phyloP scores from a whole-genome alignment of 2,113 vertebrate species.

The Tringa solitaria region DNA sequence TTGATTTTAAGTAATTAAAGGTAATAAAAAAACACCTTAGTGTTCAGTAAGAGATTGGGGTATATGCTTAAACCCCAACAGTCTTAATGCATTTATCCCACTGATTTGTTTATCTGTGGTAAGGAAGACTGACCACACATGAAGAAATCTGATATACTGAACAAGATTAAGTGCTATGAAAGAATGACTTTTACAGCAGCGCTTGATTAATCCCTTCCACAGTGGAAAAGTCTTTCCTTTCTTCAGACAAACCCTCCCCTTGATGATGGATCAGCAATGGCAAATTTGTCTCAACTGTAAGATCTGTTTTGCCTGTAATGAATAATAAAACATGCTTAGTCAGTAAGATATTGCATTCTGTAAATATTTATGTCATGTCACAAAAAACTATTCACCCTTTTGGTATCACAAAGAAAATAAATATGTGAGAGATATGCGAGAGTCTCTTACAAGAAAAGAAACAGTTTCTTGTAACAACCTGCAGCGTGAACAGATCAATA shows the following conservation, averaged over 20 bases:
- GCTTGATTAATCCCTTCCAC: background rate
- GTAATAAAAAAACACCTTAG: background rate
- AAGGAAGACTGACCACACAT: background rate
- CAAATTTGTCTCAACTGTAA: background rate
- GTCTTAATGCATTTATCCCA: background rate
- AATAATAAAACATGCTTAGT: background rate
- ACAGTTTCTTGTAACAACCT: background rate
- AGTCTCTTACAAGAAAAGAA: background rate
- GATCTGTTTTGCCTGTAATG: background rate
- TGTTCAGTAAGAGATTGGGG: background rate
- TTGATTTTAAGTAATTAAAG: background rate
- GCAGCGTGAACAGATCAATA: background rate
- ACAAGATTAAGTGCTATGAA: background rate
- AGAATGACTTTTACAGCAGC: background rate
- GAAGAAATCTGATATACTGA: background rate
- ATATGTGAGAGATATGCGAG: background rate
- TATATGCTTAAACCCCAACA: background rate
- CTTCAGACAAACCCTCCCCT: background rate
- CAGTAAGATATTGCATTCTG: background rate
- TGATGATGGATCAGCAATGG: background rate
- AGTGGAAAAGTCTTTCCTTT: background rate
- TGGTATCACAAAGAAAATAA: background rate
- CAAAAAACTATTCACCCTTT: background rate
- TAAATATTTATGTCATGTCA: background rate
- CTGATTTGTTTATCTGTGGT: background rate